Conservation (phyloP, 2,797 vertebrate species). For the Heteromormyrus szaboi region DNA sequence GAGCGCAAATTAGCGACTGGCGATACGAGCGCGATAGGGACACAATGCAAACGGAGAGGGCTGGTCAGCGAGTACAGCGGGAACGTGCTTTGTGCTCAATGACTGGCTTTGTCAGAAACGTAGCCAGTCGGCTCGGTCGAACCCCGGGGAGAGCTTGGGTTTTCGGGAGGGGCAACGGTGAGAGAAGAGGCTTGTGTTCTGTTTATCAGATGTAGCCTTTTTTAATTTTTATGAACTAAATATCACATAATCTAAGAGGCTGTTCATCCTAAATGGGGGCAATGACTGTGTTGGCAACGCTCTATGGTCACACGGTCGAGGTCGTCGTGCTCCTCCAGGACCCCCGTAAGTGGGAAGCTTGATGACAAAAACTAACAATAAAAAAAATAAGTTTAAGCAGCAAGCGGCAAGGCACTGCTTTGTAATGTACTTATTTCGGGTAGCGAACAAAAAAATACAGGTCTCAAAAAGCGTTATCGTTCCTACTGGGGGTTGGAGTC, state of each 20-base stretch:
- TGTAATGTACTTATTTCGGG: neutral
- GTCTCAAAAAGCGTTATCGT: neutral
- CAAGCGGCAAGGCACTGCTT: neutral
- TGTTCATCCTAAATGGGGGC: neutral
- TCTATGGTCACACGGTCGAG: neutral
- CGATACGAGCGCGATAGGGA: neutral
- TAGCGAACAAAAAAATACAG: neutral
- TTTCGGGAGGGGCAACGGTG: neutral
- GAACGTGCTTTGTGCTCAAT: neutral
- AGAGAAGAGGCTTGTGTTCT: neutral
- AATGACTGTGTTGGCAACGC: neutral
- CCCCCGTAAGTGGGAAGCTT: neutral
- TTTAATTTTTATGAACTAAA: neutral
- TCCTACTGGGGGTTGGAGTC: neutral
- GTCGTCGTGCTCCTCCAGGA: neutral
- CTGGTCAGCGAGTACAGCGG: neutral
- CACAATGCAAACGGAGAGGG: neutral
- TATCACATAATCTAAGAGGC: neutral
- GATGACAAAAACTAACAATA: neutral
- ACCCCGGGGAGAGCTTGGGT: neutral
- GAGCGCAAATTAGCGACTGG: conserved; percentile 19
- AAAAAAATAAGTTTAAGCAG: neutral
- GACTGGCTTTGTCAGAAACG: neutral
- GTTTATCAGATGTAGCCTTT: neutral
- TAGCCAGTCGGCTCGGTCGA: neutral